Evolutionary conservation across 2,113 vertebrate genomes (phyloP), one percentile per base, ranked within the genome.

Genomic region (Cariama cristata): DNA sequence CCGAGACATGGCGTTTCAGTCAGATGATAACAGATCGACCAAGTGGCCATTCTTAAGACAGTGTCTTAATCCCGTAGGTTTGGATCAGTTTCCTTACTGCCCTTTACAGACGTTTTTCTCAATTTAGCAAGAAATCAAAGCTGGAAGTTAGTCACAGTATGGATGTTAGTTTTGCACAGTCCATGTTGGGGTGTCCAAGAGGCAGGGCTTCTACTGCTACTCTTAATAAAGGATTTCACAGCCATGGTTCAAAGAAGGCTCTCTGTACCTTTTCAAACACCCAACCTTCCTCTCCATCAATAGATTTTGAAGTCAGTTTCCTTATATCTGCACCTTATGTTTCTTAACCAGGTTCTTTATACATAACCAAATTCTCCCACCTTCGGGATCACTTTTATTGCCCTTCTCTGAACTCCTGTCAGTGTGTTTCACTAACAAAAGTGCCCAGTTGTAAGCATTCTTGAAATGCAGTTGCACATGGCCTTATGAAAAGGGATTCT

Each of bases 11-110:
- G 67, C 9, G 7, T 11, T 19, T 5, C 59, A 38, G 1, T 6
- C 7, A 0, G 12, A 21, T 28, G 50, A 3, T 3, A 11, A 23
- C 59, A 9, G 2, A 0, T 24, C 0, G 15, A 38, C 79, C 72
- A 24, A 9, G 30, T 9, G 24, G 64, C 87, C 6, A 10, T 59
- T 26, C 50, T 62, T 35, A 32, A 44, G 49, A 9, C 68, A 55
- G 35, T 15, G 63, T 52, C 63, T 26, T 15, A n/a, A 26, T 42
- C 47, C 33, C n/a, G 47, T 24, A 40, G 23, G n/a, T 68, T 53
- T 55, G 80, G 71, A n/a, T 72, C 71, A 4, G 9, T 35, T 56
- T 45, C 55, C 38, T 44, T 90, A 44, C 45, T 64, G n/a, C 63
- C 32, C 27, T 77, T 47, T 9, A 22, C 6, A 12, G 3, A 30